These are phyloP conservation scores for Tachystola acroxantha DNA, from an alignment of 2,888 invertebrate genomes.

Conservation along the genomic window DNA sequence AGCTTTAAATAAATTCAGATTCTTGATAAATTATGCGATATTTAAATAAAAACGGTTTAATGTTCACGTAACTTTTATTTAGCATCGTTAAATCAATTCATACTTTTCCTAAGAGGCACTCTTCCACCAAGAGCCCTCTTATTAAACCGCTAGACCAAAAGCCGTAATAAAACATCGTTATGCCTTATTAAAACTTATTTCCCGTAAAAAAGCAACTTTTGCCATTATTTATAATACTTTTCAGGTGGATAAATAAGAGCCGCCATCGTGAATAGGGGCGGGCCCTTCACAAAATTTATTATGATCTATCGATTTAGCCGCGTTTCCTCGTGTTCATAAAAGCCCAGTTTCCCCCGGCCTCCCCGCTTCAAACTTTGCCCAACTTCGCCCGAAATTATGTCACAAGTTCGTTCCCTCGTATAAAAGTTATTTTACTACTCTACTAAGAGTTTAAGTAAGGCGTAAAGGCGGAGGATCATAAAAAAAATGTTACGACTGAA, in stretches of 20 bases:
- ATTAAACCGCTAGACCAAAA: constrained; percentile 4
- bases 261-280: constrained; percentile 19
- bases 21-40: too few species aligned
- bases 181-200: constrained; percentile 11
- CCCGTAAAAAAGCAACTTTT: constrained; percentile 44
- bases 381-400: constrained; percentile 50
- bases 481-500: constrained; percentile 20
- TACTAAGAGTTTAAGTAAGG: constrained; percentile 54
- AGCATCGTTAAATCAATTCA: too few species aligned
- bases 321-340: constrained; percentile 36
- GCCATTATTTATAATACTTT: constrained; percentile 52
- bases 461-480: constrained; percentile 29
- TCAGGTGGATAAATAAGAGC: constrained; percentile 47
- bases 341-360: constrained; percentile 18
- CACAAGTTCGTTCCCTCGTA: constrained; percentile 39
- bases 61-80: too few species aligned
- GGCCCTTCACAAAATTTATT: constrained; percentile 46
- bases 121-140: constrained; percentile 2
- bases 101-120: too few species aligned
- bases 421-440: constrained; percentile 62
- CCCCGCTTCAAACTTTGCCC: constrained; percentile 28
- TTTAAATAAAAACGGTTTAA: too few species aligned
- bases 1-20: too few species aligned
- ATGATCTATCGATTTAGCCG: constrained; percentile 53
- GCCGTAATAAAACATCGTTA: constrained; percentile 10